Percentiles rank a stretch among this genome's conserved stretches.
Conservation (phyloP, 2,113 vertebrate genomes). For the Todiramphus saurophagus region DNA sequence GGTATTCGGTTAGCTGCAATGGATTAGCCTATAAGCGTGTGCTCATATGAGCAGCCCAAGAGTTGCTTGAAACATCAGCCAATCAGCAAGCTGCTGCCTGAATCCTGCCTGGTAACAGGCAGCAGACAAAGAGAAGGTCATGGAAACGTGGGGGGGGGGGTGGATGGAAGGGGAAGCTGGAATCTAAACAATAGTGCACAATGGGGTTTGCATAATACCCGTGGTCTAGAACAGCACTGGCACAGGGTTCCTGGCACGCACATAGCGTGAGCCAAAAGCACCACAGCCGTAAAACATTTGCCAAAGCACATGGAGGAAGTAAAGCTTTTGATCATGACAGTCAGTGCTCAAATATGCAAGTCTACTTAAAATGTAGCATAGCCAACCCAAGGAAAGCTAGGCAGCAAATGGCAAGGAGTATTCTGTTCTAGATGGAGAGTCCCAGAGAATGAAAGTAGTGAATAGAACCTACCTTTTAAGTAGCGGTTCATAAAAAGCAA, state of each 20-base stretch:
- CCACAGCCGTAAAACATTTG: background rate
- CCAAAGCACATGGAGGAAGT: background rate
- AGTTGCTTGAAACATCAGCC: constrained; percentile 49
- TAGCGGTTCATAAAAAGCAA: background rate
- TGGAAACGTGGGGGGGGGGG: background rate
- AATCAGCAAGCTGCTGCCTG: constrained; percentile 65
- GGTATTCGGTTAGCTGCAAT: constrained; percentile 6
- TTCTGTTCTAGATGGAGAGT: background rate
- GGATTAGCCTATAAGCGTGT: constrained; percentile 34
- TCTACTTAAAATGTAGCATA: background rate
- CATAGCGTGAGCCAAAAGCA: background rate
- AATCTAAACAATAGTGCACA: constrained; percentile 6
- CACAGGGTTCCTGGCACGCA: background rate
- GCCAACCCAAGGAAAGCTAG: background rate
- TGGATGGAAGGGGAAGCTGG: background rate
- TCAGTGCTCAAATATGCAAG: background rate
- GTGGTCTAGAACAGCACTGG: constrained; percentile 61
- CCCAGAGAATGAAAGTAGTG: background rate
- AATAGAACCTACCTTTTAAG: constrained; percentile 1
- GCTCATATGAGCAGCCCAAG: constrained; percentile 57
- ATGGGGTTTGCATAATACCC: constrained; percentile 24
- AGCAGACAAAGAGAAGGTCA: constrained; percentile 62
- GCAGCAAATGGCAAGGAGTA: background rate
- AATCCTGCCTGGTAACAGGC: constrained; percentile 76
- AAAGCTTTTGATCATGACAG: background rate